Evolutionary conservation across 2,888 invertebrate species (phyloP).

Genomic region (Trachelus troglodyta): DNA sequence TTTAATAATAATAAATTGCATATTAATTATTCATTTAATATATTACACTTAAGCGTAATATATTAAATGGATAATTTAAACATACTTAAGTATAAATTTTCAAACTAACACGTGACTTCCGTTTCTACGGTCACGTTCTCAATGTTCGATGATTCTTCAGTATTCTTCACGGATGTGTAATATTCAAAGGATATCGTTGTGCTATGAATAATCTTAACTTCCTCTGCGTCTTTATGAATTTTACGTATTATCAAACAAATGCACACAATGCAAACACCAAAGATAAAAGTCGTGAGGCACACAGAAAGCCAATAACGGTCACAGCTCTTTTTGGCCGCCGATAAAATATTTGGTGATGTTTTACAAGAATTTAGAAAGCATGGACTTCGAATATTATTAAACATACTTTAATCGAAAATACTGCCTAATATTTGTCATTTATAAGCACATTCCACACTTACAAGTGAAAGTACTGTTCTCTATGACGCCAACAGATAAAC

Average conservation of each 20-base stretch:
- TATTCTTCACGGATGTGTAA: not conserved
- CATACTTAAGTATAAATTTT: too few relatives aligned
- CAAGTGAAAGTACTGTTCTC: not conserved
- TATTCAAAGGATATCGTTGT: not conserved
- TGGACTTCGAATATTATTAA: not conserved
- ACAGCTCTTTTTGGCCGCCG: not conserved
- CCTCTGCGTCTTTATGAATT: not conserved
- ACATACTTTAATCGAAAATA: not conserved
- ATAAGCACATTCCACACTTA: not conserved
- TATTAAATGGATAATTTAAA: too few relatives aligned
- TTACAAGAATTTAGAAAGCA: not conserved
- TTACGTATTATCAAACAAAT: not conserved
- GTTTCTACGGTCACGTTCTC: not conserved
- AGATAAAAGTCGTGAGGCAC: not conserved
- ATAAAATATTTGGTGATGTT: not conserved
- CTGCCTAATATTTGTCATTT: not conserved
- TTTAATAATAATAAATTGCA: too few relatives aligned
- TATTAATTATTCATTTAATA: too few relatives aligned
- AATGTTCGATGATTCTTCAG: not conserved
- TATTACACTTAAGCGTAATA: too few relatives aligned
- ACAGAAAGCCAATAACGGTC: not conserved
- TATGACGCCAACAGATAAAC: not conserved
- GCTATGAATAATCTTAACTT: not conserved
- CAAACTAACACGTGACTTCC: not conserved
- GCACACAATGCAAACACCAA: not conserved